Conservation (phyloP, 2,797 vertebrate species). For the Mus spretus region DNA sequence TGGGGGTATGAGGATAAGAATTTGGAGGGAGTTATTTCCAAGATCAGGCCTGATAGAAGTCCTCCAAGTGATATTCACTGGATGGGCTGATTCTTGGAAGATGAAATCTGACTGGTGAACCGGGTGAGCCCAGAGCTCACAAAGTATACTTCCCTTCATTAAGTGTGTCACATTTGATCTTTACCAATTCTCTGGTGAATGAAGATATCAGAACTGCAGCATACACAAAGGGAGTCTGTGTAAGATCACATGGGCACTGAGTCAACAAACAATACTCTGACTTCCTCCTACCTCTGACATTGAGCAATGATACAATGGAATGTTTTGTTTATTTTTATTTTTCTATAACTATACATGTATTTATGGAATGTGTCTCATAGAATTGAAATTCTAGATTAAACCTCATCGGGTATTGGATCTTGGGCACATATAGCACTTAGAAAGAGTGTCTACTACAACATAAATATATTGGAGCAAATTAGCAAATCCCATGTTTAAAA, state of each 20-base stretch:
- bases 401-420: not conserved
- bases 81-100: not conserved
- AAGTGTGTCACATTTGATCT: not conserved
- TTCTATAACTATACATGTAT: not conserved
- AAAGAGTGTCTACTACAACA: not conserved
- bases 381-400: conserved; percentile 17
- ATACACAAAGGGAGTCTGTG: not conserved
- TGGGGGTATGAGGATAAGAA: not conserved
- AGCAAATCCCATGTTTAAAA: conserved; percentile 52
- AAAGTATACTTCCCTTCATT: not conserved
- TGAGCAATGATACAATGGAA: not conserved
- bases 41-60: not conserved
- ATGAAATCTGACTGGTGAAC: not conserved
- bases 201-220: not conserved
- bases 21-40: not conserved
- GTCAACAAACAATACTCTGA: not conserved
- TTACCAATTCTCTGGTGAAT: not conserved
- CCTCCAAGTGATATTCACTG: not conserved
- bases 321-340: not conserved
- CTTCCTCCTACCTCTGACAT: not conserved
- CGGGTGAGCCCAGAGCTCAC: not conserved
- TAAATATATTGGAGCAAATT: conserved; percentile 20
- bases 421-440: not conserved
- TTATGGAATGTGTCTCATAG: not conserved
- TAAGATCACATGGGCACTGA: not conserved